Percentiles rank a stretch among this genome's conserved stretches.
Evolutionary conservation across 92 coral and sea anemone genomes (phyloP).

Genomic region (Pocillopora grandis): DNA sequence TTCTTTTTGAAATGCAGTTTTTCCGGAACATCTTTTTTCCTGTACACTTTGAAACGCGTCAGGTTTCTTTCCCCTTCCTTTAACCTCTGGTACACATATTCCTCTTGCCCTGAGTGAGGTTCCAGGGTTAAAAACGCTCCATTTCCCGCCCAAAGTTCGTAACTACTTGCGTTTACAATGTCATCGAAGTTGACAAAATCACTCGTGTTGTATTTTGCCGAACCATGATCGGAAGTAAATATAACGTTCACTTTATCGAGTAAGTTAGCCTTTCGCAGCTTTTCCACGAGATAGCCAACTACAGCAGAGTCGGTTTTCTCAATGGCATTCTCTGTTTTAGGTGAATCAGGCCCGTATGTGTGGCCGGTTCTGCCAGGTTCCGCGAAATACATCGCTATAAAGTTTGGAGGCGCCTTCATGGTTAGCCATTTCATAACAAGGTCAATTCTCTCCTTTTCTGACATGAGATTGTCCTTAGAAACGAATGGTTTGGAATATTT

Average conservation of each 20-base stretch:
- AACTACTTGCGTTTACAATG: slow-evolving; percentile 51
- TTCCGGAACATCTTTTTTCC: slow-evolving; percentile 75
- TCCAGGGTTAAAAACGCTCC: slow-evolving; percentile 44
- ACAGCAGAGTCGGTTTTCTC: slow-evolving; percentile 42
- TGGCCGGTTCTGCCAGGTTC: slow-evolving; percentile 60
- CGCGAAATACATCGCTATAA: slow-evolving; percentile 70
- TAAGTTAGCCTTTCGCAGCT: slow-evolving; percentile 49
- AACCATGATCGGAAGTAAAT: slow-evolving; percentile 83
- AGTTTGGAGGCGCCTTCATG: slow-evolving; percentile 64
- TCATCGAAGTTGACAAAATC: slow-evolving; percentile 57
- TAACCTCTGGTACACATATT: slow-evolving; percentile 46
- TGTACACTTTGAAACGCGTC: slow-evolving; percentile 59
- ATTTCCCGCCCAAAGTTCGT: slow-evolving; percentile 29
- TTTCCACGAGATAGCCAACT: slow-evolving; percentile 63
- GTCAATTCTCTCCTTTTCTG: slow-evolving; percentile 69
- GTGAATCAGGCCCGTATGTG: slow-evolving; percentile 64
- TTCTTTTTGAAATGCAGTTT: slow-evolving; percentile 61
- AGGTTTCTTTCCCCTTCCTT: slow-evolving; percentile 49
- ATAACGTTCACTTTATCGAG: slow-evolving; percentile 65
- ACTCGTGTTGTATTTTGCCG: slow-evolving; percentile 56
- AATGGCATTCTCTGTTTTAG: slow-evolving; percentile 39
- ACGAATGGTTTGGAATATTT: slow-evolving; percentile 54
- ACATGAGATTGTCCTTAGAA: slow-evolving; percentile 35
- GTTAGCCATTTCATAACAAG: slow-evolving; percentile 68
- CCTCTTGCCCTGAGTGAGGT: slow-evolving; percentile 43